Evolutionary conservation across 2,113 vertebrate species (phyloP).

Genomic region (Campylomormyrus tamandua): DNA sequence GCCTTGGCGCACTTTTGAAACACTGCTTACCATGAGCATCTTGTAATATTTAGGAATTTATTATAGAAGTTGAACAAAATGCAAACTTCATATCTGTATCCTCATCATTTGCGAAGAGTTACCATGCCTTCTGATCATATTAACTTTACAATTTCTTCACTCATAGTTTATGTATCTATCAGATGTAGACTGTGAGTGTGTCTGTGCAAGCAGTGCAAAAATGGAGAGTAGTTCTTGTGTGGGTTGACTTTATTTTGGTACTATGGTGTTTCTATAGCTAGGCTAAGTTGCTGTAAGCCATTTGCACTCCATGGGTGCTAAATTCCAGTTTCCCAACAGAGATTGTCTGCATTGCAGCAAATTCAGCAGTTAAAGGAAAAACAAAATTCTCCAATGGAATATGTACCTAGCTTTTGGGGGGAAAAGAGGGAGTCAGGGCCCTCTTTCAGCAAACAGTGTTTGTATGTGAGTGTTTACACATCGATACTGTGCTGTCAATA

Average conservation of each 20-base stretch:
- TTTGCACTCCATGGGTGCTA: not conserved
- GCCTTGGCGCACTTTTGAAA: not conserved
- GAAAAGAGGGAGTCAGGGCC: too few relatives aligned
- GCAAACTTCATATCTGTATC: not conserved
- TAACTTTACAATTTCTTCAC: not conserved
- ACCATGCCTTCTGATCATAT: not conserved
- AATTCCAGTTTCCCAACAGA: not conserved
- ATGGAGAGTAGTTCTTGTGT: not conserved
- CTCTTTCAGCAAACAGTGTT: not conserved
- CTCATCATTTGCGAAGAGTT: not conserved
- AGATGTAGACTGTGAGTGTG: not conserved
- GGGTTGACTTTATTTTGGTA: not conserved
- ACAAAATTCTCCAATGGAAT: not conserved
- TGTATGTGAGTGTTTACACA: constrained; percentile 5
- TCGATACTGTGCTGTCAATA: not conserved
- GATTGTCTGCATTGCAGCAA: not conserved
- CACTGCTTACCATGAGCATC: not conserved
- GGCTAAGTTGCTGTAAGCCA: not conserved
- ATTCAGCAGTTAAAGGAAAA: not conserved
- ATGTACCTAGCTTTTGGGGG: not conserved
- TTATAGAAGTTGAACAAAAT: not conserved
- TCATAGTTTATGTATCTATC: not conserved
- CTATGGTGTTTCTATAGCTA: not conserved
- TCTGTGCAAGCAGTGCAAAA: not conserved
- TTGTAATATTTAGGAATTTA: not conserved